Evolutionary conservation across 2,113 vertebrate genomes (phyloP), one percentile per base, ranked within the genome.

Genomic region (Oryzias celebensis): DNA sequence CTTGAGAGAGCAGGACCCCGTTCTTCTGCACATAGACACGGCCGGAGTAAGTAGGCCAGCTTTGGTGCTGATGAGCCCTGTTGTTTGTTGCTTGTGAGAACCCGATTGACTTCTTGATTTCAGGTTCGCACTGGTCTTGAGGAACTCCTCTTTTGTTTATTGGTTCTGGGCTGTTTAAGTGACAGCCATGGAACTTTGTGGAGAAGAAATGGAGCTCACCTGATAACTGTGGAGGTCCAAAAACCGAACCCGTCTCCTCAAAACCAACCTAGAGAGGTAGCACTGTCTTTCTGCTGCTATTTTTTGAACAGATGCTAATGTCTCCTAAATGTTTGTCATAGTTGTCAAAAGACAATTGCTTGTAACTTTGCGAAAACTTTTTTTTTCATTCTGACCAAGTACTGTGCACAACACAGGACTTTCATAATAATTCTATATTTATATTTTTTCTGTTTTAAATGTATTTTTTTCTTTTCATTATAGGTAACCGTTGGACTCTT

Each of bases 181-280:
- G 82, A 91, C 50, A 88, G 81, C 6, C 69, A 87, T 2, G 91
- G 93, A 20, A 72, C 73, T 31, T 64, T 92, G 42, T 94, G 92
- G 93, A 90, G 90, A 56, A 89, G 91, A 66, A 91, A 86, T 43
- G 16, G 17, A 7, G 71, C 83, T 46, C 90, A 94, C 26, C 61
- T 93, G 61, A 86, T 92, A 41, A 61, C 82, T n/a, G 78, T 92
- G 13, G 92, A 94, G 71, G 81, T 89, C 47, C 65, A 92, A 41
- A 80, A 74, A 26, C 62, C 77, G 52, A 6, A 64, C 65, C 43
- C 52, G 17, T 28, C 65, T 14, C 23, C 22, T 51, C 31, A 52
- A 44, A 73, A 68, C 56, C 78, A 86, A 7, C 58, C 56, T 26
- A 67, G 85, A 68, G 80, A 88, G 86, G 87, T 90, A 78, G 16